A percentile compares a stretch with the other conserved stretches of the same genome.
Evolutionary conservation across 2,888 invertebrate species (phyloP).

Genomic region (Tridacna crocea): DNA sequence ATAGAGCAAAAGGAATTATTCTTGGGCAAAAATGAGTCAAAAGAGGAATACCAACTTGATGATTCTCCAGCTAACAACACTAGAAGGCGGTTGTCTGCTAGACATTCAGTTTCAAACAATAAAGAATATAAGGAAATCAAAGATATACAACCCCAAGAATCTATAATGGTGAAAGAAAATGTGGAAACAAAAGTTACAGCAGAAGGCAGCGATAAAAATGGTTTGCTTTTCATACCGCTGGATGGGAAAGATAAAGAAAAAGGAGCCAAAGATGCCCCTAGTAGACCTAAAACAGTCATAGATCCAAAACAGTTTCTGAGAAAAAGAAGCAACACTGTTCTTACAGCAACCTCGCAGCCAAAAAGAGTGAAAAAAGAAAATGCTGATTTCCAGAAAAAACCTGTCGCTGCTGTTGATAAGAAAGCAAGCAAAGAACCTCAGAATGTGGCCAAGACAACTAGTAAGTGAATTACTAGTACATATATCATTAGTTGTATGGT

Average conservation of each 20-base stretch:
- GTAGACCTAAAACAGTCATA: constrained; percentile 28
- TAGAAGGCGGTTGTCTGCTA: constrained; percentile 45
- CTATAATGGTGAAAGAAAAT: not conserved
- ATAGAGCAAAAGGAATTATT: constrained; percentile 60
- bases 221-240: constrained; percentile 46
- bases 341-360: constrained; percentile 28
- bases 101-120: constrained; percentile 15
- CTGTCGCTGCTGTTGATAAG: not conserved
- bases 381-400: not conserved
- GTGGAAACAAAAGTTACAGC: constrained; percentile 5
- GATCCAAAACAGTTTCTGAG: constrained; percentile 50
- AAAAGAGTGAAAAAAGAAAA: constrained; percentile 30
- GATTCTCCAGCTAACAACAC: constrained; percentile 28
- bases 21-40: not conserved
- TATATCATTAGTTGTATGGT: too few species aligned
- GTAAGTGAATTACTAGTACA: not conserved
- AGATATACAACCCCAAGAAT: not conserved
- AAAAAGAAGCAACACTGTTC: constrained; percentile 49
- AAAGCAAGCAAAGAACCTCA: constrained; percentile 1
- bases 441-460: not conserved
- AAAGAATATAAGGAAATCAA: not conserved
- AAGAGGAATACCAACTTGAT: not conserved
- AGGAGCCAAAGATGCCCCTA: constrained; percentile 13
- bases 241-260: constrained; percentile 28
- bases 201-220: not conserved